Evolutionary conservation across 2,888 invertebrate genomes (phyloP), one percentile per base, ranked within the genome.

Genomic region (Apodemia zela): DNA sequence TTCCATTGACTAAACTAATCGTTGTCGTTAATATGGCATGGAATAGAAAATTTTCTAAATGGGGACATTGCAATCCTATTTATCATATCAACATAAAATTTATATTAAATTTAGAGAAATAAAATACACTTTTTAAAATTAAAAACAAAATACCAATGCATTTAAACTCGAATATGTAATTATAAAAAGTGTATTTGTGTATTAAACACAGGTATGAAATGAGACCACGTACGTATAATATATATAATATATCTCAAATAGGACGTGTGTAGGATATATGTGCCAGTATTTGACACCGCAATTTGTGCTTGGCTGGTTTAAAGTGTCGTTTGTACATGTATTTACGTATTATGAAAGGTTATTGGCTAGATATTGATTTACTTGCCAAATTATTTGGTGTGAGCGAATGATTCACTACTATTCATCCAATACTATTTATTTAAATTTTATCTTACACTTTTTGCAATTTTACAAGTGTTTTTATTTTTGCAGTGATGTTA

Each of bases 351-450:
- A 65, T 66, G 33, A 63, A 65, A 57, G 63, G 58, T 54, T 63
- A 63, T 70, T 71, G 73, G 73, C 75, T 75, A 72, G 75, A 69
- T 71, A 47, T 66, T 61, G 66, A 66, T 68, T 72, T 73, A 84
- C 84, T 87, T 85, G 87, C 87, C 87, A 86, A 88, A 85, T 77
- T 73, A 68, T 72, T 77, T 79, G 84, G 85, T 87, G 87, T 84
- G 88, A 81, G 82, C 81, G 84, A 79, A 74, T 72, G 49, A 47
- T 17, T 17, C 49, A 49, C 21, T 17, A 21, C 25, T 54, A 25
- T 54, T 54, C 25, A 54, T 15, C 21, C 11, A 6, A 54, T 8
- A 54, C 3, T 54, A 25, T 54, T 54, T 54, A 15, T 21, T 21
- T 35, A 7, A 49, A 57, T 60, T 62, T 13, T 18, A 58, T 15